Evolutionary conservation across 2,113 vertebrate species (phyloP), one percentile per base, ranked within the genome.

Genomic region (Phalacrocorax brasilianus): DNA sequence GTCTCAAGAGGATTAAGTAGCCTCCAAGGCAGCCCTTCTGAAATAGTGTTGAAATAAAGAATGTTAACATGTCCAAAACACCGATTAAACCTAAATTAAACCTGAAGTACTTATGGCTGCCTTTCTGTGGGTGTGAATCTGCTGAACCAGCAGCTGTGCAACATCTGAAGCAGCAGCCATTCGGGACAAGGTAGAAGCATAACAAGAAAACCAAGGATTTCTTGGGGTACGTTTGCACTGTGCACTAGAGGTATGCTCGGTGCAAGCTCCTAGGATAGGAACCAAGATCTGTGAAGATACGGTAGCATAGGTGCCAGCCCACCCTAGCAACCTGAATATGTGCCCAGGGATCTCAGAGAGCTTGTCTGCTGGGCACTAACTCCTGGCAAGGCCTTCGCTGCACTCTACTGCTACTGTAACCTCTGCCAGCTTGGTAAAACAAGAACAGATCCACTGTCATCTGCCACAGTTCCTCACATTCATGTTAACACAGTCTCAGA

Each of bases 41-140:
- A 76, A 91, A 92, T 8, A 77, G 76, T 80, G 59, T 92, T 85
- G 75, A 97, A 95, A 94, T 90, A 83, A 85, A 85, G 91, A 85
- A 91, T 70, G 75, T 83, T 82, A 83, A 66, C 75, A 47, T 58
- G 45, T 70, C 75, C 55, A 86, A 86, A 94, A 88, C 66, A 85
- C 79, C 58, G 94, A 93, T 73, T 88, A 95, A 93, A 70, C 53
- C 44, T 49, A 75, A 91, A 88, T 82, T 75, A 93, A 91, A 88
- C 32, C 35, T 50, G 71, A 85, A 86, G 59, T 20, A 82, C 67
- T 88, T 85, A 42, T 11, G 14, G 85, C 73, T 83, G 90, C 53
- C 35, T 40, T 82, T 82, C 40, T 44, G 30, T 35, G 53, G 5
- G 6, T 61, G 24, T 68, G 74, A 82, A 75, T 23, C 40, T 88